These are phyloP conservation scores for Leptinotarsa undecemlineata DNA, from an alignment of 1,140 invertebrate genomes.

Conservation along the genomic window DNA sequence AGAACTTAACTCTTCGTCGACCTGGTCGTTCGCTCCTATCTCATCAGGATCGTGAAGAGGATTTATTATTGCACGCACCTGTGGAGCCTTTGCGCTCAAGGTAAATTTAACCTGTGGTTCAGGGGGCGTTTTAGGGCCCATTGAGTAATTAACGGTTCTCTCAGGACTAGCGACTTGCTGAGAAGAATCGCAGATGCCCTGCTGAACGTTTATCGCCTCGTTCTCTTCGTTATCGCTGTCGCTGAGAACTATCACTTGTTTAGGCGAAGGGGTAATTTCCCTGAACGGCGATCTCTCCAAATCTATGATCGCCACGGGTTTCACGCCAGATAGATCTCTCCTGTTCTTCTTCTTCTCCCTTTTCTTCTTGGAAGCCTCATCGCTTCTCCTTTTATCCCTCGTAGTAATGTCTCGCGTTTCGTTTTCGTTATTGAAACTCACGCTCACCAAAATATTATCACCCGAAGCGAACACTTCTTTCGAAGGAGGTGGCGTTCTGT, in stretches of 20 bases:
- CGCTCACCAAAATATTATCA: conserved; percentile 88
- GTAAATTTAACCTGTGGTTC: conserved; percentile 74
- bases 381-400: conserved; percentile 56
- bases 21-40: conserved; percentile 49
- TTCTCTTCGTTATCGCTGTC: conserved; percentile 73
- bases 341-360: conserved; percentile 35
- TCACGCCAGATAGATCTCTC: conserved; percentile 60
- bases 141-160: conserved; percentile 48
- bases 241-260: conserved; percentile 79
- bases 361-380: conserved; percentile 57
- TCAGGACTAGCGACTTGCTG: conserved; percentile 50
- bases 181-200: conserved; percentile 45
- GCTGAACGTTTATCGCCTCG: conserved; percentile 42
- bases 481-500: conserved; percentile 66
- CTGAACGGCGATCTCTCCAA: conserved; percentile 80
- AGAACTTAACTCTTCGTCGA: conserved; percentile 56
- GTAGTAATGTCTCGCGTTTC: conserved; percentile 59
- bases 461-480: conserved; percentile 91
- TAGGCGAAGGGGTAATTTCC: conserved; percentile 76
- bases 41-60: conserved; percentile 64
- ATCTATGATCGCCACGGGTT: conserved; percentile 84
- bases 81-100: conserved; percentile 64
- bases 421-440: conserved; percentile 82
- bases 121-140: conserved; percentile 74
- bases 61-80: conserved; percentile 63